Evolutionary conservation across 2,797 vertebrate genomes (phyloP).

Genomic region (Borostomias antarcticus): DNA sequence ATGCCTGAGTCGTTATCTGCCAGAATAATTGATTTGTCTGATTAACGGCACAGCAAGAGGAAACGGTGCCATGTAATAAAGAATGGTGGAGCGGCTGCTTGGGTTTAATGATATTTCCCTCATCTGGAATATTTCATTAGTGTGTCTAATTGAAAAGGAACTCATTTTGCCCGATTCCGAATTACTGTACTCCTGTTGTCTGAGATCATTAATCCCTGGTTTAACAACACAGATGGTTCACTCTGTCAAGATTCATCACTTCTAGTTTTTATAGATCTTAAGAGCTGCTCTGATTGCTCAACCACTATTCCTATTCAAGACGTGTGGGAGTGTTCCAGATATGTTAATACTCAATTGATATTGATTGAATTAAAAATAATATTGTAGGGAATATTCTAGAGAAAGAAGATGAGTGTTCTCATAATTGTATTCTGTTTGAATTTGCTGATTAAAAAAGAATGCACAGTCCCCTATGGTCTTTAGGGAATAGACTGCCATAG

Average conservation of each 20-base stretch:
- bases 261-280: conserved; percentile 7
- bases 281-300: conserved; percentile 23
- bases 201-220: conserved; percentile 41
- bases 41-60: conserved; percentile 46
- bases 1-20: conserved; percentile 48
- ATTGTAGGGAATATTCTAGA: conserved; percentile 16
- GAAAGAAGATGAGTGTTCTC: conserved; percentile 16
- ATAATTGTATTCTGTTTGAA: conserved; percentile 45
- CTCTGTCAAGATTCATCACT: conserved; percentile 25
- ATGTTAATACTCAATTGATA: neutral
- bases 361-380: neutral
- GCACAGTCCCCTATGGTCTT: conserved; percentile 19
- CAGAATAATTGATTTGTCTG: conserved; percentile 62
- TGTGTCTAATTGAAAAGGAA: conserved; percentile 57
- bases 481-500: conserved; percentile 37
- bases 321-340: neutral
- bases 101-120: conserved; percentile 46
- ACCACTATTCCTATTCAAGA: neutral
- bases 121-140: conserved; percentile 61
- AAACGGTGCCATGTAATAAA: conserved; percentile 45
- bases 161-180: conserved; percentile 29
- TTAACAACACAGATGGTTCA: conserved; percentile 31
- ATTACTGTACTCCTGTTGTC: conserved; percentile 39
- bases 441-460: conserved; percentile 38
- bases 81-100: conserved; percentile 32